Evolutionary conservation across 1,140 invertebrate genomes (phyloP), one percentile per base, ranked within the genome.

Genomic region (Habropoda laboriosa): DNA sequence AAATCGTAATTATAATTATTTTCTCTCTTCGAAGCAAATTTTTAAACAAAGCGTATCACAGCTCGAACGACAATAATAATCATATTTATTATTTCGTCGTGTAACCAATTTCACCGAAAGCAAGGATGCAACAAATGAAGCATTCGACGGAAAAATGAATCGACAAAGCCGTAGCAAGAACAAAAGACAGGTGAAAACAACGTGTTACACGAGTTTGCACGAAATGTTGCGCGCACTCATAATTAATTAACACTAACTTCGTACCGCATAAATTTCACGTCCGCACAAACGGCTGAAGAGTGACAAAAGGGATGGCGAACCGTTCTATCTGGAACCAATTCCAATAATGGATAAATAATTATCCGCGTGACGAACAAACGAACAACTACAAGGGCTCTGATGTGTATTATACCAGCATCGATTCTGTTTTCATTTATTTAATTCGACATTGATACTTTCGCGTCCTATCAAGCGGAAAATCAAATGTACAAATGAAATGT

Each of bases 231-330:
- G 12, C 8, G 8, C 57, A 10, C 8, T 13, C 12, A 21, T 30
- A 55, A 55, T 55, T 60, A 60, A 60, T 60, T 60, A 60, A 60
- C 35, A n/a, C 5, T 60, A 38, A 60, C 38, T 60, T 60, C 35
- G 3, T 24, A 6, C 1, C n/a, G 4, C 35, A n/a, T 60, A 38
- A n/a, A 16, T 24, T 60, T 60, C 1, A 4, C 21, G 4, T n/a
- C 12, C 6, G 21, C 21, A n/a, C 5, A 49, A 4, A 4, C 0
- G 16, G 47, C 5, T 3, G 6, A 47, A n/a, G 21, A 49, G 12
- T 6, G 3, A 45, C 42, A 13, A 13, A 45, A 45, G 3, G 2
- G 42, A 45, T 12, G 12, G 42, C 13, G 1, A 45, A 45, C 42
- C 42, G 7, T 45, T 45, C 42, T 6, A 45, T 6, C 10, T 6